Conservation (phyloP, 2,888 invertebrate species). For the Poecilus cupreus region DNA sequence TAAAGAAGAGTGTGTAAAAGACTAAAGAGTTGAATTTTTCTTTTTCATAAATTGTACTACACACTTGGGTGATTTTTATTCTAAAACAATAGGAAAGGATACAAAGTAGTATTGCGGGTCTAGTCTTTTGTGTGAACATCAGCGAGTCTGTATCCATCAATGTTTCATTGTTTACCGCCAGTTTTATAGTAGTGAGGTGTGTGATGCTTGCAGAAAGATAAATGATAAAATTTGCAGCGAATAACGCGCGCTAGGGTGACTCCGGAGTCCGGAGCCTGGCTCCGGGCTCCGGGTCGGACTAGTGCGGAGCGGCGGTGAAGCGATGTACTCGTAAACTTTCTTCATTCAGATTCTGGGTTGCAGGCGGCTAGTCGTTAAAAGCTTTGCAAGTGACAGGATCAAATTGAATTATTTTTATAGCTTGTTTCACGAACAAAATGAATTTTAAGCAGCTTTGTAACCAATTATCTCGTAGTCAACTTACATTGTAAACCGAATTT, state of each 20-base stretch:
- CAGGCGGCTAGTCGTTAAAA: slow-evolving; percentile 31
- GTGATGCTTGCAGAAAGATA: slow-evolving; percentile 18
- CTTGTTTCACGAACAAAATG: slow-evolving; percentile 40
- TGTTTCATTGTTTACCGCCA: neutral
- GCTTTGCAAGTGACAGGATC: slow-evolving; percentile 38
- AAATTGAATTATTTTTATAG: slow-evolving; percentile 45
- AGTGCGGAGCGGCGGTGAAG: too few relatives aligned
- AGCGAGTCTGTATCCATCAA: neutral
- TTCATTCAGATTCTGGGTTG: slow-evolving; percentile 26
- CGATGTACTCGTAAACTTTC: slow-evolving; percentile 1
- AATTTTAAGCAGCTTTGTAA: slow-evolving; percentile 38
- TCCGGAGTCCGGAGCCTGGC: too few relatives aligned
- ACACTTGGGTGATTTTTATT: too few relatives aligned
- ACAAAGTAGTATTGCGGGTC: too few relatives aligned
- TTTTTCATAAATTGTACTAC: too few relatives aligned
- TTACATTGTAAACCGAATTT: slow-evolving; percentile 2
- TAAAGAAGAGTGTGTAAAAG: too few relatives aligned
- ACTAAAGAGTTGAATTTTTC: too few relatives aligned
- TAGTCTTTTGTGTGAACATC: neutral
- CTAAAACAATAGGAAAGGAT: too few relatives aligned
- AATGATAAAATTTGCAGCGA: slow-evolving; percentile 27
- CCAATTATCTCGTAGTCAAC: slow-evolving; percentile 10
- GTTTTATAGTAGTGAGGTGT: neutral
- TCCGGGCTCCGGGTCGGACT: too few relatives aligned
- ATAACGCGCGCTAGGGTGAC: too few relatives aligned